Evolutionary conservation across 2,888 invertebrate species (phyloP).

Genomic region (Osmoderma eremita): DNA sequence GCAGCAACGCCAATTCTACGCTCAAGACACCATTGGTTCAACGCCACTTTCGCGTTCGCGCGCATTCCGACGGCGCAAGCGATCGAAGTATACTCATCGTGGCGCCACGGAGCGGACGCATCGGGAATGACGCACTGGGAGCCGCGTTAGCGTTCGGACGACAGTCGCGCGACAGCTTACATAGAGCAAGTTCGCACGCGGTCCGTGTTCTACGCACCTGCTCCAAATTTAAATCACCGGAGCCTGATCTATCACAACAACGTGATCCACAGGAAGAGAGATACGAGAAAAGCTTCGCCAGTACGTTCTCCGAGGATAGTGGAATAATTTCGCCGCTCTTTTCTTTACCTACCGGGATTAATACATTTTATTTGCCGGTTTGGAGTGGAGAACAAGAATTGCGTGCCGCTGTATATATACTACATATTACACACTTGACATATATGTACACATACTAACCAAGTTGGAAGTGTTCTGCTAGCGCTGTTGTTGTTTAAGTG

Average conservation of each 20-base stretch:
- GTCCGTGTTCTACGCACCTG: conserved; percentile 46
- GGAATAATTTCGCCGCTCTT: conserved; percentile 26
- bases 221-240: conserved; percentile 48
- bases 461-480: conserved; percentile 35
- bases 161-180: conserved; percentile 59
- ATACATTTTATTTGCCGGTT: conserved; percentile 35
- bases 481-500: conserved; percentile 46
- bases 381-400: conserved; percentile 29
- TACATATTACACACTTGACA: conserved; percentile 18
- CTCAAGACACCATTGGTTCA: conserved; percentile 22
- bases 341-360: conserved; percentile 7
- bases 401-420: conserved; percentile 34
- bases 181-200: conserved; percentile 39
- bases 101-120: conserved; percentile 55
- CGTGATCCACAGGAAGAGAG: conserved; percentile 25
- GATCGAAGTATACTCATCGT: conserved; percentile 57
- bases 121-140: conserved; percentile 49
- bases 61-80: conserved; percentile 55
- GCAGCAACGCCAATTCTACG: conserved; percentile 9
- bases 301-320: conserved; percentile 27
- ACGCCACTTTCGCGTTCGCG: conserved; percentile 27
- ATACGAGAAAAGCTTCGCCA: conserved; percentile 20
- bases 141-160: conserved; percentile 44
- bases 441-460: conserved; percentile 31
- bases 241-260: conserved; percentile 41